Percentiles rank a stretch among this genome's conserved stretches.
Conservation (phyloP, 2,888 invertebrate genomes). For the Amphipyra berbera region DNA sequence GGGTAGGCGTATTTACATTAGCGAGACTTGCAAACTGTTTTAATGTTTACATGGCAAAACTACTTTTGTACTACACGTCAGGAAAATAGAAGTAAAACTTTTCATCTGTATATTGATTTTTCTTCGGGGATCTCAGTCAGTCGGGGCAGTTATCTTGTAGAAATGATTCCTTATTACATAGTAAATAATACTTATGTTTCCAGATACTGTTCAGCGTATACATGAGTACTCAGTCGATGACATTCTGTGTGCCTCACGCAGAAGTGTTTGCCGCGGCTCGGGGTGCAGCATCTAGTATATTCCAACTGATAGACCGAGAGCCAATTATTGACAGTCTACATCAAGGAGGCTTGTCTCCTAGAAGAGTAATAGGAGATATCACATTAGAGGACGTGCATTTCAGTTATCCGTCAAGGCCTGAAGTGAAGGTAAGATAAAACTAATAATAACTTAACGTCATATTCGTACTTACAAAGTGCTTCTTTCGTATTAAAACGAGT, state of each 20-base stretch:
- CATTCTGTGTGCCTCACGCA: conserved; percentile 93
- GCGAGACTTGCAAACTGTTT: no score
- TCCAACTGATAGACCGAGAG: conserved; percentile 92
- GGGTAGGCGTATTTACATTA: no score
- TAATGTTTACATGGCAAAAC: no score
- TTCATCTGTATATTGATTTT: no score
- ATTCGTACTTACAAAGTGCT: neutral
- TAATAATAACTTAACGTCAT: no score
- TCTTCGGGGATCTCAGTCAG: no score
- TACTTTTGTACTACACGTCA: no score
- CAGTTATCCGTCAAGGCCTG: conserved; percentile 94
- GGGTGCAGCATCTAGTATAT: conserved; percentile 93
- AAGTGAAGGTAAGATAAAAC: conserved; percentile 88
- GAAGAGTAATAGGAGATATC: conserved; percentile 91
- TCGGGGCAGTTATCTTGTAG: no score
- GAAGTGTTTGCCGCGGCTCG: conserved; percentile 93
- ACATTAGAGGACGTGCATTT: conserved; percentile 93
- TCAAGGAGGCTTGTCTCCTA: conserved; percentile 90
- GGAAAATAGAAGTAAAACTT: no score
- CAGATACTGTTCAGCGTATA: conserved; percentile 93
- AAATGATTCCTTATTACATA: no score
- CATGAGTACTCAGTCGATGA: conserved; percentile 94
- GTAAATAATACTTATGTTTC: conserved; percentile 8
- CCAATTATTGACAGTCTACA: conserved; percentile 93
- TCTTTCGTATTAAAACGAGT: no score